Percentiles rank a stretch among this genome's conserved stretches.
Conservation (phyloP, 1,140 invertebrate genomes). For the Idris sp. region DNA sequence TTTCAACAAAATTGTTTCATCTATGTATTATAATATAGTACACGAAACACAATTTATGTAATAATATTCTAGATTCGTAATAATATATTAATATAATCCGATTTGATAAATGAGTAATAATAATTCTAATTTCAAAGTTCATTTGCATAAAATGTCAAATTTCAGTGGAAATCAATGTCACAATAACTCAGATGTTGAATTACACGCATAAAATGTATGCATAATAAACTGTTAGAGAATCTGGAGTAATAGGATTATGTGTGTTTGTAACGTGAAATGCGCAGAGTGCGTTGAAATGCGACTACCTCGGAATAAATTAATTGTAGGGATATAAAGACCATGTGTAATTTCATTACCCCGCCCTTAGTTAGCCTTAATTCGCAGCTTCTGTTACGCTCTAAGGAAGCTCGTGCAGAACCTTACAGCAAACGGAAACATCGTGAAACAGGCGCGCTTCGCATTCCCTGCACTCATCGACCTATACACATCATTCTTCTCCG, state of each 20-base stretch:
- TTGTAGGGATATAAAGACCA: constrained; percentile 56
- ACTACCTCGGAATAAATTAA: constrained; percentile 59
- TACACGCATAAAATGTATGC: constrained; percentile 24
- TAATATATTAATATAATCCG: too few species aligned
- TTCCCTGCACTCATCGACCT: constrained; percentile 56
- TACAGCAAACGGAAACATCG: constrained; percentile 58
- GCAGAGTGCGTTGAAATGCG: constrained; percentile 33
- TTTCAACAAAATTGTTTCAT: too few species aligned
- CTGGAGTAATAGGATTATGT: constrained; percentile 65
- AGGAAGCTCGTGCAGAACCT: constrained; percentile 54
- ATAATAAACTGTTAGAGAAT: constrained; percentile 43
- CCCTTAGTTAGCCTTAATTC: constrained; percentile 56
- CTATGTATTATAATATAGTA: too few species aligned
- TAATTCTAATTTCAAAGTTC: background rate
- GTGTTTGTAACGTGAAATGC: constrained; percentile 51
- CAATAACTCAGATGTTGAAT: constrained; percentile 6
- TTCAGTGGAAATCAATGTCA: background rate
- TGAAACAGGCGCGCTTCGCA: constrained; percentile 50
- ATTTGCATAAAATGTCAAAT: background rate
- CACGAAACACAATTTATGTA: too few species aligned
- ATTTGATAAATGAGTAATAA: too few species aligned
- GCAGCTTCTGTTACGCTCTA: constrained; percentile 55
- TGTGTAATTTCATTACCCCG: constrained; percentile 67
- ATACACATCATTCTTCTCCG: constrained; percentile 56
- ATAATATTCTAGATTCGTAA: too few species aligned